phyloP scores from a whole-genome alignment of 2,888 invertebrate species.

The Lasius platythorax region DNA sequence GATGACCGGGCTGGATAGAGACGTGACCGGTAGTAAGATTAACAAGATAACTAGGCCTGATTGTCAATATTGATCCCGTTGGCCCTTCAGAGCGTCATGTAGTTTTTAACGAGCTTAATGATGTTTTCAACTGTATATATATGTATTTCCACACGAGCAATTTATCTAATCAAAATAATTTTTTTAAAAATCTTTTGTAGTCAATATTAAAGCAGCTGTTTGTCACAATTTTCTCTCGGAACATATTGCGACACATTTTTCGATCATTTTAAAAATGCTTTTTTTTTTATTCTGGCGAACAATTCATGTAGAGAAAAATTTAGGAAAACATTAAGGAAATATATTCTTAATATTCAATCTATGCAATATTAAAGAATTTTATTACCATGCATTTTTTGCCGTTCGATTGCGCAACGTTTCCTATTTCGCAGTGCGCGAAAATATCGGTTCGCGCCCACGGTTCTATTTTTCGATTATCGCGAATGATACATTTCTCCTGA shows the following conservation, averaged over 20 bases:
- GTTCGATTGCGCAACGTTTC: not conserved
- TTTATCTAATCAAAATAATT: not conserved
- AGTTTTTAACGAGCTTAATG: conserved; percentile 71
- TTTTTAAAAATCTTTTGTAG: not conserved
- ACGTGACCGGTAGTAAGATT: conserved; percentile 71
- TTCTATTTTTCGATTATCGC: conserved; percentile 35
- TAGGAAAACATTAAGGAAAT: not conserved
- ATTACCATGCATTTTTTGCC: not conserved
- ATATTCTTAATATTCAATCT: not conserved
- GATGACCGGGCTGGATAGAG: conserved; percentile 66
- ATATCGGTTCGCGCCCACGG: not conserved
- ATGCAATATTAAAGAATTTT: not conserved
- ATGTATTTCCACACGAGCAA: conserved; percentile 21
- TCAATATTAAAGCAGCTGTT: not conserved
- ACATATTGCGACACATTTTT: not conserved
- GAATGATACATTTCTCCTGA: conserved; percentile 32
- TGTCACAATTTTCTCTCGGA: not conserved
- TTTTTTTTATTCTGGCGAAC: not conserved
- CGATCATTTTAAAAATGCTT: not conserved
- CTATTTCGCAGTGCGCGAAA: not conserved
- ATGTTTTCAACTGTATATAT: conserved; percentile 54
- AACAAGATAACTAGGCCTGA: conserved; percentile 69
- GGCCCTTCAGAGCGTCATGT: conserved; percentile 39
- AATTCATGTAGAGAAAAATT: not conserved
- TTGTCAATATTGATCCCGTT: conserved; percentile 66